Percentiles rank a stretch among this genome's conserved stretches.
Conservation (phyloP, 2,797 vertebrate genomes). For the Microhierax caerulescens region DNA sequence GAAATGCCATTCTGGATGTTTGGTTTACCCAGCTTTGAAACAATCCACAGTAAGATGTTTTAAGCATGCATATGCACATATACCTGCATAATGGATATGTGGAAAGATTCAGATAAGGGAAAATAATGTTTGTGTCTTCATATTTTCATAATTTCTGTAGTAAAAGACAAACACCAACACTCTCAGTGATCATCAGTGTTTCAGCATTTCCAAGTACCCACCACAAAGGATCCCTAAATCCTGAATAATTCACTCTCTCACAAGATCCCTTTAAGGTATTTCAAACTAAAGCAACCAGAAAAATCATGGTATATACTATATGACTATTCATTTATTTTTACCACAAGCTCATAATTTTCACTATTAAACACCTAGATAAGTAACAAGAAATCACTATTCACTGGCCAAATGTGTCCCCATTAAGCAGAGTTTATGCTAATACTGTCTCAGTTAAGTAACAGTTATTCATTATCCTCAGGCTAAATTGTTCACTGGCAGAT, state of each 20-base stretch:
- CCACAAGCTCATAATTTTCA: slow-evolving; percentile 21
- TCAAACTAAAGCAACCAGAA: neutral
- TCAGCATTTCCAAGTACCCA: neutral
- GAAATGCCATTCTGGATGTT: neutral
- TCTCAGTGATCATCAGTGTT: neutral
- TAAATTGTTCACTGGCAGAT: slow-evolving; percentile 57
- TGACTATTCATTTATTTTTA: neutral
- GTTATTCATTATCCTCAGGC: slow-evolving; percentile 53
- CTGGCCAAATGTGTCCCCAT: slow-evolving; percentile 18
- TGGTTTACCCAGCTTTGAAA: neutral
- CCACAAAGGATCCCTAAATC: neutral
- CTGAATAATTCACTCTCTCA: neutral
- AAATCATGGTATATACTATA: neutral
- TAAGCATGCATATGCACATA: fast-evolving
- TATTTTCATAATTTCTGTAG: neutral
- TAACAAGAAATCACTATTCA: slow-evolving; percentile 13
- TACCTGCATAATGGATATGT: neutral
- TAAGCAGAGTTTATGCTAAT: slow-evolving; percentile 47
- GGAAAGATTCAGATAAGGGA: neutral
- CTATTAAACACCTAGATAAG: slow-evolving; percentile 34
- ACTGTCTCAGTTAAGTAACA: slow-evolving; percentile 58
- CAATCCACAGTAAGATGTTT: neutral
- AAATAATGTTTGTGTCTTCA: neutral
- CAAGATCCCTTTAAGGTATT: neutral
- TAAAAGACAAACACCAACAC: neutral